A percentile compares a stretch with the other conserved stretches of the same genome.
Conservation (phyloP, 2,797 vertebrate genomes). For the Petrocephalus sullivani region DNA sequence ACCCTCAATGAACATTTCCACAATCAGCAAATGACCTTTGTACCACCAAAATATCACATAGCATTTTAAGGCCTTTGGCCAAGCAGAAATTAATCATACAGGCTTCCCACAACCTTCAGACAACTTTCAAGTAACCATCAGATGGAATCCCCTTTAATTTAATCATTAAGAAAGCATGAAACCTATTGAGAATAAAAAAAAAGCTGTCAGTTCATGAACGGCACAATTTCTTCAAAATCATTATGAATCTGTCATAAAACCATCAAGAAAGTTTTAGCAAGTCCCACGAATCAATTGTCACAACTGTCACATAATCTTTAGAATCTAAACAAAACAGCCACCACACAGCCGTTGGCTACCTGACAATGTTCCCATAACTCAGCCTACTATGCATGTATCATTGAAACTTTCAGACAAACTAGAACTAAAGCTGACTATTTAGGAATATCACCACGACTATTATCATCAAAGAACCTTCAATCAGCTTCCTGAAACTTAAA, state of each 20-base stretch:
- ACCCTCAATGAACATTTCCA: neutral
- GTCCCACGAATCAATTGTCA: constrained; percentile 3
- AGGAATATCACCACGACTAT: neutral
- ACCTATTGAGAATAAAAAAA: neutral
- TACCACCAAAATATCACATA: neutral
- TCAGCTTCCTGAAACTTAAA: neutral
- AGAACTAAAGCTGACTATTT: neutral
- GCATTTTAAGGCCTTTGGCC: neutral
- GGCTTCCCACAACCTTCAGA: neutral
- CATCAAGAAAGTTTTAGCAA: neutral
- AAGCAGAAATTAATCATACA: neutral
- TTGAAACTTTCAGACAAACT: neutral
- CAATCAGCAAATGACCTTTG: neutral
- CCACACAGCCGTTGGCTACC: neutral
- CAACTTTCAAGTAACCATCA: neutral
- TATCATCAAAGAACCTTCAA: neutral
- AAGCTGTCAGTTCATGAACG: neutral
- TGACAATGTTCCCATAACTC: neutral
- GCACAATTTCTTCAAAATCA: neutral
- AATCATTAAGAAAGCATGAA: neutral
- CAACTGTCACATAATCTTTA: constrained; percentile 5
- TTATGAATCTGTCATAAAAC: constrained; percentile 4
- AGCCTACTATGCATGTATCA: neutral
- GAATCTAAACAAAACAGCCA: neutral
- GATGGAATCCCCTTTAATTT: neutral